Evolutionary conservation across 2,888 invertebrate genomes (phyloP).

Genomic region (Cyclophora albipunctata): DNA sequence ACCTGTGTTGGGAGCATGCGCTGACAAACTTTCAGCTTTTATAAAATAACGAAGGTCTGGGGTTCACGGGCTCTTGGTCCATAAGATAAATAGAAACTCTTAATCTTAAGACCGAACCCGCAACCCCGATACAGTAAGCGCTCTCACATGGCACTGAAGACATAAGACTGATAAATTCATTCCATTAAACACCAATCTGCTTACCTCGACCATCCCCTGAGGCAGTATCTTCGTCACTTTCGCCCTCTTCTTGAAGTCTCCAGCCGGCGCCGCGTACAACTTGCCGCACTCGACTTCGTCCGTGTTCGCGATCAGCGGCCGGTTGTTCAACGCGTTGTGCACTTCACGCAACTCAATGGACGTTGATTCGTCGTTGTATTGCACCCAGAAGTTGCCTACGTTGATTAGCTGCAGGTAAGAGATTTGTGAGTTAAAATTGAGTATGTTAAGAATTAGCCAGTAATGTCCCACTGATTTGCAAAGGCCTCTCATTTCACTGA

Average conservation of each 20-base stretch:
- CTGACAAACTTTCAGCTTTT: too few relatives aligned
- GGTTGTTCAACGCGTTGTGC: constrained; percentile 28
- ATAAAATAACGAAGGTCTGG: too few relatives aligned
- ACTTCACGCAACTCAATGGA: constrained; percentile 31
- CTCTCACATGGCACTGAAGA: too few relatives aligned
- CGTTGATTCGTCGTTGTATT: constrained; percentile 66
- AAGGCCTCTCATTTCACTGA: too few relatives aligned
- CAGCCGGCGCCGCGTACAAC: constrained; percentile 76
- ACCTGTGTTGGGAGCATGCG: too few relatives aligned
- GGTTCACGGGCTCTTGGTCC: too few relatives aligned
- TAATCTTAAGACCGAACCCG: too few relatives aligned
- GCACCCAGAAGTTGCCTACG: constrained; percentile 82
- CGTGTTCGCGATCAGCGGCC: constrained; percentile 30
- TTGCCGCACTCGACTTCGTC: constrained; percentile 50
- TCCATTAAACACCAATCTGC: neutral
- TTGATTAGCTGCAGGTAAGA: constrained; percentile 63
- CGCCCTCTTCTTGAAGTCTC: constrained; percentile 64
- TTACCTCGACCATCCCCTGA: constrained; percentile 50
- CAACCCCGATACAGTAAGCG: too few relatives aligned
- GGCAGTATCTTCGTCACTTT: constrained; percentile 54
- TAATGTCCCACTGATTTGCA: too few relatives aligned
- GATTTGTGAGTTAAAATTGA: neutral
- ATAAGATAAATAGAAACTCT: too few relatives aligned
- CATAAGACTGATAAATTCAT: neutral
- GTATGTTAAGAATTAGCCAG: too few relatives aligned